Evolutionary conservation across 2,113 vertebrate genomes (phyloP).

Genomic region (Apodemus sylvaticus): DNA sequence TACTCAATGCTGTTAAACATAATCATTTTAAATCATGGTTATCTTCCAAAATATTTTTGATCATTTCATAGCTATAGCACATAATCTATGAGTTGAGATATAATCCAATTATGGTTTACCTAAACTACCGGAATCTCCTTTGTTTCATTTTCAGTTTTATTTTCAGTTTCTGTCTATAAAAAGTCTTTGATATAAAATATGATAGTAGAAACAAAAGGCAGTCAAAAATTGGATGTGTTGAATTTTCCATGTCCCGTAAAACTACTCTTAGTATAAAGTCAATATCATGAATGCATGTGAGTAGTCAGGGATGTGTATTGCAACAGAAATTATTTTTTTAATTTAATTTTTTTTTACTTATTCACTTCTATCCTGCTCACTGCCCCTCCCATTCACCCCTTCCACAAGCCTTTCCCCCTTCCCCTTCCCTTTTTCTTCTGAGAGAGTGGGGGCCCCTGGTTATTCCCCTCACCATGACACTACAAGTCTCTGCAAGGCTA

Average conservation of each 20-base stretch:
- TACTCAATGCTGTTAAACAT: conserved; percentile 19
- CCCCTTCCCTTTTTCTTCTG: too few relatives aligned
- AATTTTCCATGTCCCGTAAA: conserved; percentile 14
- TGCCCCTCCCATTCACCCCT: too few relatives aligned
- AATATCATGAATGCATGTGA: conserved; percentile 38
- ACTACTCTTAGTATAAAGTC: conserved; percentile 51
- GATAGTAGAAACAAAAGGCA: conserved; percentile 28
- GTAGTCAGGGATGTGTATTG: background rate
- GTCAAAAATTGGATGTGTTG: conserved; percentile 41
- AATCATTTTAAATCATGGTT: conserved; percentile 25
- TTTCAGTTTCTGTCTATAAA: conserved; percentile 52
- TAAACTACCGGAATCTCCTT: conserved; percentile 31
- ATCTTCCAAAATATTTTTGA: conserved; percentile 41
- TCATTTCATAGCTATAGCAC: conserved; percentile 5
- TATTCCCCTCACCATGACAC: too few relatives aligned
- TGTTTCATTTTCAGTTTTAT: conserved; percentile 47
- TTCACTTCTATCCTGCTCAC: too few relatives aligned
- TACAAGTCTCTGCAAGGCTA: too few relatives aligned
- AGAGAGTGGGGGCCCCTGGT: too few relatives aligned
- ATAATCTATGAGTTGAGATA: conserved; percentile 12
- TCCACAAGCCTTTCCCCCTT: too few relatives aligned
- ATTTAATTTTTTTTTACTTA: too few relatives aligned
- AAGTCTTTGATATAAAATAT: conserved; percentile 22
- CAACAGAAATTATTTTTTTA: background rate
- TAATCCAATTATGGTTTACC: conserved; percentile 40